Base-by-base conservation (phyloP, 2,888 invertebrate genomes). In the Stenchaetothrips biformis region DNA sequence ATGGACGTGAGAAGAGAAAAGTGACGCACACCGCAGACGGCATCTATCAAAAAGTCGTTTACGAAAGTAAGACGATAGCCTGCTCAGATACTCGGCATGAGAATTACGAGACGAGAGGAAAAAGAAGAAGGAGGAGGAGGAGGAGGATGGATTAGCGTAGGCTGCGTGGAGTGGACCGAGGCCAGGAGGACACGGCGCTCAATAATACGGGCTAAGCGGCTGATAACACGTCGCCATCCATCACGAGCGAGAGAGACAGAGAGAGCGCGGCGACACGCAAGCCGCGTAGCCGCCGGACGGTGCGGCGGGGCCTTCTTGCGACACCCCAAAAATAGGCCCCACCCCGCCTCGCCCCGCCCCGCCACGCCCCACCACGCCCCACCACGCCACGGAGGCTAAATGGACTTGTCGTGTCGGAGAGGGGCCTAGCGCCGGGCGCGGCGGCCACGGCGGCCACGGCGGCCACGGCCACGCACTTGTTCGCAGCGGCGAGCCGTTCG, bases 281-380 rank as follows among this genome's bases (percentile, higher is more conserved):
- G 77, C 18, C 77, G 53, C 53, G 53, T 13, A 1, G 53, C 7
- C 49, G 49, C 7, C 53, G 53, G 13, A 16, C 53, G 13, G 53
- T 53, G 13, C 53, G 53, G 13, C 37, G 37, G 67, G 21, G 21
- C 25, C 25, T 21, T 21, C 67, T 74, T 74, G 67, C 67, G 67
- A 74, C 67, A 74, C 25, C 67, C 67, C 67, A 25, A 74, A 74
- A 74, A 74, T 74, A 74, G 67, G 67, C 67, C 67, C 25, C 67
- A 25, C 25, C 25, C 21, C 67, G 59, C 59, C 16, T 16, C 59
- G 59, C 11, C 59, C 27, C 13, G 79, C 48, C 25, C 79, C 80
- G 79, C 81, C 80, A 67, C 81, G 77, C 80, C 74, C 16, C 77
- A 47, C 77, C 6, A n/a, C 49, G n/a, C 48, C 37, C 48, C 48